Evolutionary conservation across 2,797 vertebrate species (phyloP).

Genomic region (Gymnothorax javanicus): DNA sequence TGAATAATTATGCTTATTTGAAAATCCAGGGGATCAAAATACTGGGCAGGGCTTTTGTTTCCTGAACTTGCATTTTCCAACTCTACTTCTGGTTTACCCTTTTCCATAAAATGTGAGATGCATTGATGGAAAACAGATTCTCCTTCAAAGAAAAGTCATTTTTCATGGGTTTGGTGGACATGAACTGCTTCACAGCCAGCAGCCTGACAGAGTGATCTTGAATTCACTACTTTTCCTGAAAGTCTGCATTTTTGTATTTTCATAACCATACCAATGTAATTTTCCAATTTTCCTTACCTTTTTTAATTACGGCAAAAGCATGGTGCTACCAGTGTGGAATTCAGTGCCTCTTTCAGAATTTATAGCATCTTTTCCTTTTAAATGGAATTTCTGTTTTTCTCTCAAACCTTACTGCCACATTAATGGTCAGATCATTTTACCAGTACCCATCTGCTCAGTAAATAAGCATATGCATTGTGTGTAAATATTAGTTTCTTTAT

Average conservation of each 20-base stretch:
- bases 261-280: not conserved
- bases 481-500: not conserved
- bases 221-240: not conserved
- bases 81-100: not conserved
- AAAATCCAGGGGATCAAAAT: no score
- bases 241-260: not conserved
- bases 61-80: no score
- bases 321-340: not conserved
- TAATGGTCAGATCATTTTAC: not conserved
- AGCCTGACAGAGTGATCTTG: not conserved
- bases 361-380: not conserved
- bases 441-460: not conserved
- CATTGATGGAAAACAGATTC: not conserved
- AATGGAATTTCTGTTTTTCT: not conserved
- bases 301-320: not conserved
- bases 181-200: slow-evolving; percentile 7
- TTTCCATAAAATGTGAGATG: not conserved
- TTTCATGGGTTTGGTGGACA: not conserved
- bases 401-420: not conserved
- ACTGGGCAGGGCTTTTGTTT: no score
- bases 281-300: not conserved
- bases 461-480: not conserved
- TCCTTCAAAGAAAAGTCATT: not conserved
- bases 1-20: no score
- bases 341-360: not conserved